phyloP scores from a whole-genome alignment of 2,888 invertebrate genomes.

The Heliconius hortense region DNA sequence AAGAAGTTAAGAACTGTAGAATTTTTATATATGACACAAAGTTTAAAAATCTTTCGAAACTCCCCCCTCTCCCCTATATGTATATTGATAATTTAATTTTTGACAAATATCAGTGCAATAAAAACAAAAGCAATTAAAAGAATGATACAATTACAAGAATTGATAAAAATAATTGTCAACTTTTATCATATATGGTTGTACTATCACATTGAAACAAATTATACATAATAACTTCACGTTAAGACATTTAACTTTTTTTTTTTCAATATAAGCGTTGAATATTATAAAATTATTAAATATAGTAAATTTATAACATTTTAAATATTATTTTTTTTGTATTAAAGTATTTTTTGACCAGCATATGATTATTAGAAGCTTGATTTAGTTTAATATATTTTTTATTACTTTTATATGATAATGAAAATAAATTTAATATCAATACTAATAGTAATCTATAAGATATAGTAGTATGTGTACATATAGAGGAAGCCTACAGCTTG shows the following conservation, averaged over 20 bases:
- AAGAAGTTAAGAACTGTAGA: too few species aligned
- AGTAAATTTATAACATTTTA: too few species aligned
- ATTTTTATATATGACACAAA: too few species aligned
- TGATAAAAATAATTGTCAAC: background rate
- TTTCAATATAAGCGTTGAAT: background rate
- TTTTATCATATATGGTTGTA: background rate
- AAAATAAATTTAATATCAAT: too few species aligned
- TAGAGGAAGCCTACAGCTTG: too few species aligned
- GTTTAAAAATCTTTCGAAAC: too few species aligned
- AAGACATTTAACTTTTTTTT: background rate
- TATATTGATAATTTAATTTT: background rate
- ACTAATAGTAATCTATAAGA: too few species aligned
- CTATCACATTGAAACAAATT: background rate
- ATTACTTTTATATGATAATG: too few species aligned
- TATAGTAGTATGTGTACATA: too few species aligned
- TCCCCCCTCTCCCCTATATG: too few species aligned
- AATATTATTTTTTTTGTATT: background rate
- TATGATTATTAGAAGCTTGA: too few species aligned
- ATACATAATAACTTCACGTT: background rate
- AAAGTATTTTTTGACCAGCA: background rate
- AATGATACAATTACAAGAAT: background rate
- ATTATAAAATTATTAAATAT: background rate
- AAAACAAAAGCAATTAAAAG: background rate
- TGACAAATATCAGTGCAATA: background rate
- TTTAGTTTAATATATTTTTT: too few species aligned